Evolutionary conservation across 2,113 vertebrate genomes (phyloP).

Genomic region (Brachypteracias leptosomus): DNA sequence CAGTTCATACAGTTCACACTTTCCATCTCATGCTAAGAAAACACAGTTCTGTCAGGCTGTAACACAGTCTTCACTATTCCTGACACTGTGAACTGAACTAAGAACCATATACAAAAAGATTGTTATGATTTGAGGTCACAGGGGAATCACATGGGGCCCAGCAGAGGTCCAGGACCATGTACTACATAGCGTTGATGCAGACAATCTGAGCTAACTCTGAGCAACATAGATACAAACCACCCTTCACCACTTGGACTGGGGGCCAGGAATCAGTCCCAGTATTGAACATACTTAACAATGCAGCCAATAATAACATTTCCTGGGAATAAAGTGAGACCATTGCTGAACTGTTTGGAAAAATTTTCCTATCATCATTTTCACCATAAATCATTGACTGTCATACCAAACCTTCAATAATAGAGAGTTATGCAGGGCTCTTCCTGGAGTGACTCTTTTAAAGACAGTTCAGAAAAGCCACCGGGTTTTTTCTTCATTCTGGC

Average conservation of each 20-base stretch:
- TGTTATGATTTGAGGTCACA: slow-evolving; percentile 42
- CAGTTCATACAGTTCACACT: slow-evolving; percentile 17
- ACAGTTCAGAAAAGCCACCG: background rate
- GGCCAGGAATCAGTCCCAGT: slow-evolving; percentile 31
- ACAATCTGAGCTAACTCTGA: slow-evolving; percentile 1
- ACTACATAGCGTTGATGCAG: background rate
- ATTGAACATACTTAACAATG: background rate
- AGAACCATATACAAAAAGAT: background rate
- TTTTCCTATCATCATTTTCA: slow-evolving; percentile 25
- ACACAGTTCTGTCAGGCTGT: slow-evolving; percentile 22
- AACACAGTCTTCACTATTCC: slow-evolving; percentile 24
- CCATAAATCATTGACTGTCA: slow-evolving; percentile 57
- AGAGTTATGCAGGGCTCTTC: background rate
- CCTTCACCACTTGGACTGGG: slow-evolving; percentile 20
- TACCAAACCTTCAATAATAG: background rate
- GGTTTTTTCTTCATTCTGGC: background rate
- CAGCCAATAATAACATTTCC: slow-evolving; percentile 57
- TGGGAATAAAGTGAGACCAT: slow-evolving; percentile 14
- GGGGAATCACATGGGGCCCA: background rate
- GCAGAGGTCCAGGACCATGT: background rate
- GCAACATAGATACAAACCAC: slow-evolving; percentile 5
- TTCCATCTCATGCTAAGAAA: slow-evolving; percentile 5
- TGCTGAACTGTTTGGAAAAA: slow-evolving; percentile 34
- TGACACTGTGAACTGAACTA: slow-evolving; percentile 32
- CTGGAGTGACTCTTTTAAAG: background rate